phyloP scores from a whole-genome alignment of 2,797 vertebrate genomes.

The Peromyscus melanophrys region DNA sequence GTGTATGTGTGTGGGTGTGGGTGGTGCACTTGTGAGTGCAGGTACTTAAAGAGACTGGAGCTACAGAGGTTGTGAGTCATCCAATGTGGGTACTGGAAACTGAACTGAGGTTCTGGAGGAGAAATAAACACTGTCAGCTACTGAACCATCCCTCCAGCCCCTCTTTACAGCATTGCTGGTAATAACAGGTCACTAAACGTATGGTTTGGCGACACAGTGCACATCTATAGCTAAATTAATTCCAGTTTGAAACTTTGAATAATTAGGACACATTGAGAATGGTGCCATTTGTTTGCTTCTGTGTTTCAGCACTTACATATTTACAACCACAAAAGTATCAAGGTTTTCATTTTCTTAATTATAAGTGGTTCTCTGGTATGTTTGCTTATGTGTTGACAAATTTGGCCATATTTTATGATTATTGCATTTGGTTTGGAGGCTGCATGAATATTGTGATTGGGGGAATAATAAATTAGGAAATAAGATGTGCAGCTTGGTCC shows the following conservation, averaged over 20 bases:
- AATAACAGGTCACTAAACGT: not conserved
- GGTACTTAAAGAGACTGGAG: not conserved
- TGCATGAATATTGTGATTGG: not conserved
- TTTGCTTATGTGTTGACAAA: conserved; percentile 17
- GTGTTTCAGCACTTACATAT: not conserved
- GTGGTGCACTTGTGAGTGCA: no score
- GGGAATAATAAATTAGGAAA: conserved; percentile 57
- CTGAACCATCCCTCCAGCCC: not conserved
- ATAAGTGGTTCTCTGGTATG: not conserved
- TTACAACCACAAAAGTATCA: not conserved
- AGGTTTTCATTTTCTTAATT: conserved; percentile 32
- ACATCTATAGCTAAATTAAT: not conserved
- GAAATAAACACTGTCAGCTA: not conserved
- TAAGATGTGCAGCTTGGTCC: not conserved
- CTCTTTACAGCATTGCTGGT: not conserved
- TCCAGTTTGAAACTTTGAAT: conserved; percentile 17
- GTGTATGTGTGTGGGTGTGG: not conserved
- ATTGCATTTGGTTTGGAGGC: not conserved
- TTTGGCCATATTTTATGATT: conserved; percentile 23
- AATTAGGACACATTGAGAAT: not conserved
- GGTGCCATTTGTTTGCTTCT: conserved; percentile 27
- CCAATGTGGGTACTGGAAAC: not conserved
- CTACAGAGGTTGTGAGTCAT: not conserved
- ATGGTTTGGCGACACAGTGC: not conserved
- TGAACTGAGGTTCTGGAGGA: not conserved